Conservation (phyloP, 2,888 invertebrate species). For the Asteroscopus sphinx region DNA sequence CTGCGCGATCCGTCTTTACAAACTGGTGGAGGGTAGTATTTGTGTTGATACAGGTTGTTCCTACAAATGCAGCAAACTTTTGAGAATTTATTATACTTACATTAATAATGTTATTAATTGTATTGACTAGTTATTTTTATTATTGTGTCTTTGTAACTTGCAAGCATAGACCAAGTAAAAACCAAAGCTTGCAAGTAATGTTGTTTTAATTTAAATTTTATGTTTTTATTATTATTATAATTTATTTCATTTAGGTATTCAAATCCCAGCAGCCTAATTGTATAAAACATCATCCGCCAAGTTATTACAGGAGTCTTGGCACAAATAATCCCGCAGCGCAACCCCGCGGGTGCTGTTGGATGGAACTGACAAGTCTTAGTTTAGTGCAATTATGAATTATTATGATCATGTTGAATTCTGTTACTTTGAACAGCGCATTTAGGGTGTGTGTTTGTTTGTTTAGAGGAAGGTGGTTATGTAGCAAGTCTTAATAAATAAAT, state of each 20-base stretch:
- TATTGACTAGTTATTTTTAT: too few relatives aligned
- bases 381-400: slow-evolving; percentile 46
- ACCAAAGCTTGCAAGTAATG: too few relatives aligned
- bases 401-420: slow-evolving; percentile 26
- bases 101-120: too few relatives aligned
- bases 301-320: slow-evolving; percentile 61
- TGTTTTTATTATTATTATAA: background rate
- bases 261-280: slow-evolving; percentile 60
- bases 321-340: slow-evolving; percentile 62
- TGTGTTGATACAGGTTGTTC: too few relatives aligned
- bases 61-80: too few relatives aligned
- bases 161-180: too few relatives aligned
- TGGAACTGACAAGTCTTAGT: slow-evolving; percentile 62
- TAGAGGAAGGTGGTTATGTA: background rate
- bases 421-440: slow-evolving; percentile 19
- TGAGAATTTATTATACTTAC: too few relatives aligned
- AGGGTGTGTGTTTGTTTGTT: slow-evolving; percentile 1
- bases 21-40: too few relatives aligned
- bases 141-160: too few relatives aligned
- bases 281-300: slow-evolving; percentile 70
- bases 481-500: too few relatives aligned
- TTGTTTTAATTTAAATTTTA: too few relatives aligned
- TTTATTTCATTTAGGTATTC: slow-evolving; percentile 34
- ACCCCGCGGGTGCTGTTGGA: slow-evolving; percentile 55
- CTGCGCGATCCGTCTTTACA: too few relatives aligned